A percentile compares a stretch with the other conserved stretches of the same genome.
These are phyloP conservation scores for Tipula lateralis DNA, from an alignment of 2,888 invertebrate species.

Conservation along the genomic window DNA sequence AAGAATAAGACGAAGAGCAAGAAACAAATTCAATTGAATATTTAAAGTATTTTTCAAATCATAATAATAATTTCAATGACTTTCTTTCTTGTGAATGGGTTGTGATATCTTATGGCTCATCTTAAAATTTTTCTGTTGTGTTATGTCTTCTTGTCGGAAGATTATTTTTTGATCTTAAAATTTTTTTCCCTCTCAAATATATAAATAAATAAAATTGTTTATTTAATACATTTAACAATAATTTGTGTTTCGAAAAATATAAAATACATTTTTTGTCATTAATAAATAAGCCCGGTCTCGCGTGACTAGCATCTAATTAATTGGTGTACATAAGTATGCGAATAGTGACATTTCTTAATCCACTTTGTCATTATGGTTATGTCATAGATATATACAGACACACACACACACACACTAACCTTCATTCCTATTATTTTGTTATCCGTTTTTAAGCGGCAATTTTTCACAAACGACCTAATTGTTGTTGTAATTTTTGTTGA, in stretches of 20 bases:
- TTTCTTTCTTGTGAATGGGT: constrained; percentile 24
- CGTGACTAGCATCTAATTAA: not conserved
- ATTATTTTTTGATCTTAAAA: not conserved
- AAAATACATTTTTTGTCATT: too few species aligned
- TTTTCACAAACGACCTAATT: not conserved
- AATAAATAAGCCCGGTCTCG: not conserved
- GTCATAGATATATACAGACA: not conserved
- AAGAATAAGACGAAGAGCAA: not conserved
- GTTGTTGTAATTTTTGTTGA: not conserved
- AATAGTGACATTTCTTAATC: not conserved
- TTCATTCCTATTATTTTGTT: constrained; percentile 5
- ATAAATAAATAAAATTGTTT: not conserved
- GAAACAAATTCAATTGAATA: not conserved
- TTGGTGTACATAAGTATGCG: not conserved
- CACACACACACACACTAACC: not conserved
- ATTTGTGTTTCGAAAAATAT: not conserved
- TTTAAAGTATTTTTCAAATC: constrained; percentile 15
- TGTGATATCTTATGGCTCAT: constrained; percentile 11
- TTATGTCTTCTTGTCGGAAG: not conserved
- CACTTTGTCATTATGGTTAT: not conserved
- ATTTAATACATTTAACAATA: not conserved
- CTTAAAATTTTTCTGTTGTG: not conserved
- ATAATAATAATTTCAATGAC: constrained; percentile 19
- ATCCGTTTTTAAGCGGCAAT: constrained; percentile 24
- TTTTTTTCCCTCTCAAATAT: not conserved